These are phyloP conservation scores for Sesamia nonagrioides DNA, from an alignment of 1,140 invertebrate species.

Conservation along the genomic window DNA sequence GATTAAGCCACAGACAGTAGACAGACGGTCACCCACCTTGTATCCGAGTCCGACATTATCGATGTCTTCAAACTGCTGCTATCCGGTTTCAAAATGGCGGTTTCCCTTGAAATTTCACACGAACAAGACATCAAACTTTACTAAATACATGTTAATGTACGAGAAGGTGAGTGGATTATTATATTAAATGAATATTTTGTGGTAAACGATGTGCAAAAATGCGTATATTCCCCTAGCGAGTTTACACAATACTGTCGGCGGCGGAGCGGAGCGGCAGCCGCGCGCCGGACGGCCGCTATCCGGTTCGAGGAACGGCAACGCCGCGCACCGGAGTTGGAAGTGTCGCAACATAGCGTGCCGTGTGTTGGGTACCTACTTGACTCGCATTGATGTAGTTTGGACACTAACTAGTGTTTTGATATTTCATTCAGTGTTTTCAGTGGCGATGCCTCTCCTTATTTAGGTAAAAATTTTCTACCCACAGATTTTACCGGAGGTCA, in stretches of 20 bases:
- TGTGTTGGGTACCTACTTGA: background rate
- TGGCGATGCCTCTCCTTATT: too few relatives aligned
- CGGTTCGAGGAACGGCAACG: slow-evolving; percentile 44
- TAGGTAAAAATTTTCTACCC: too few relatives aligned
- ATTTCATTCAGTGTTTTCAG: background rate
- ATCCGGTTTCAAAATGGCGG: slow-evolving; percentile 52
- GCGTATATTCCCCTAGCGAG: slow-evolving; percentile 43
- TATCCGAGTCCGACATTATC: slow-evolving; percentile 53
- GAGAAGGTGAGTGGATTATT: background rate
- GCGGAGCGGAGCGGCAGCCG: slow-evolving; percentile 45
- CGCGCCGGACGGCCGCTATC: slow-evolving; percentile 49
- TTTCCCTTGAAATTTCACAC: slow-evolving; percentile 35
- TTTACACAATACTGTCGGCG: slow-evolving; percentile 47
- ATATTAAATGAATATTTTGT: slow-evolving; percentile 15
- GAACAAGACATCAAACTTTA: background rate
- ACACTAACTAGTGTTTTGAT: background rate
- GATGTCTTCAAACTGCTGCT: slow-evolving; percentile 23
- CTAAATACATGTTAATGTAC: background rate
- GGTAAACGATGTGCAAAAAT: slow-evolving; percentile 29
- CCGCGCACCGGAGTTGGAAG: slow-evolving; percentile 20
- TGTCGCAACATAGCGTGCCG: slow-evolving; percentile 30
- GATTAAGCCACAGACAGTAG: background rate
- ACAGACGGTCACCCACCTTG: slow-evolving; percentile 27
- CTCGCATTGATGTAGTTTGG: background rate
- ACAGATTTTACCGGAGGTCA: too few relatives aligned